Base-by-base conservation (phyloP, 2,888 invertebrate genomes). In the Crocallis elinguaria region DNA sequence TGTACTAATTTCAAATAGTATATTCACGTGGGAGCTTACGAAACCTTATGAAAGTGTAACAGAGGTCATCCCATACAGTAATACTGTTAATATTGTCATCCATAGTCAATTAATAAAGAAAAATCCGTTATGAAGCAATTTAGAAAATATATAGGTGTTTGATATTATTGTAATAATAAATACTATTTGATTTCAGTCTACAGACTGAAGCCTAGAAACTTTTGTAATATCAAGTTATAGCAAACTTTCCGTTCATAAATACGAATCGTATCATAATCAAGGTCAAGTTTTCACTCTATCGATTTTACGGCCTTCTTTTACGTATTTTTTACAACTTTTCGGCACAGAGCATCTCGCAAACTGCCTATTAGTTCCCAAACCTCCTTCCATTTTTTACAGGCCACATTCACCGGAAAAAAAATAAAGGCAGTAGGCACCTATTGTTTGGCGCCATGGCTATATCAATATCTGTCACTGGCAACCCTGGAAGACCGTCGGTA, bases 391-490 rank as follows among this genome's bases (percentile, higher is more conserved):
- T 44, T 43, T 51, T 46, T 41, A 33, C 38, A 38, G 33, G 37
- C 27, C 17, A 32, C 9, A 16, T 37, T 32, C 13, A 30, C 19
- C 32, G 33, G 25, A 37, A 17, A 38, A 38, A 39, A 36, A 48
- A 39, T 17, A 48, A 39, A 17, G 17, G 39, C 16, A 36, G 27
- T 37, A 36, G 37, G 38, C 37, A 19, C 13, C 25, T 27, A 51
- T 52, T 52, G 45, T 52, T 36, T 30, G 30, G 16, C 52, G 46
- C 45, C 41, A 30, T 41, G 17, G 44, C 33, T 38, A 30, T 52
- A 52, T 52, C 46, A 50, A 50, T 50, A 51, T 41, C 41, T 46
- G 52, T 46, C 52, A 52, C 8, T 35, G 35, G 41, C 41, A 51
- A 52, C 29, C 45, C 30, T 21, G 23, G 38, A 42, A 52, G 39